Evolutionary conservation across 2,888 invertebrate genomes (phyloP), one percentile per base, ranked within the genome.

Genomic region (Pterostichus niger): DNA sequence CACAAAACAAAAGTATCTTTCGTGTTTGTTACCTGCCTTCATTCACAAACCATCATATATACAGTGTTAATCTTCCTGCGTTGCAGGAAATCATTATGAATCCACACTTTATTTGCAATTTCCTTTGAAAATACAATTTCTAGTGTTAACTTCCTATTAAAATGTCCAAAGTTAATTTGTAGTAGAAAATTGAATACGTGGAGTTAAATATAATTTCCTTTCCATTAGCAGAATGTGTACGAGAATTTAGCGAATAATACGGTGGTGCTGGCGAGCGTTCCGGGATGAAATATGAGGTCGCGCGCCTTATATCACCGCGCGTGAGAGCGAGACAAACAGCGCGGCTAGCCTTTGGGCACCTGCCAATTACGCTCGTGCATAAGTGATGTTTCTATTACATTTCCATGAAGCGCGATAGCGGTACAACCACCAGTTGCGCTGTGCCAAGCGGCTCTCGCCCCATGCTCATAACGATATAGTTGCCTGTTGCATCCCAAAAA

Each of bases 351-450:
- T 59, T 85, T 86, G 87, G 87, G 87, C 85, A 86, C 88, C 88
- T 89, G 89, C 89, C 89, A 89, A 89, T 89, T 89, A 89, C 87
- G 84, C 87, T 89, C 88, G 88, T 89, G 89, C 89, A 89, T 89
- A 89, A 88, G 88, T 88, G 88, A 89, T 88, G 88, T 88, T 88
- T 89, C 88, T 77, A 77, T 83, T 76, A 76, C 76, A 77, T 61
- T 61, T 77, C 76, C 83, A 83, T 64, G 77, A 83, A 75, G 33
- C 35, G 56, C 59, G 87, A 85, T 86, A 85, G 85, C 84, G 84
- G 84, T 75, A 56, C 89, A 89, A 89, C 90, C 90, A 90, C 90
- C 90, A 90, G 90, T 90, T 90, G 90, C 90, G 88, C 87, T 86
- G 86, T 84, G 82, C 68, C 49, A 59, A 31, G 24, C 59, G 33